Base-by-base conservation (phyloP, 2,113 vertebrate genomes). In the Rhinolophus ferrumequinum region DNA sequence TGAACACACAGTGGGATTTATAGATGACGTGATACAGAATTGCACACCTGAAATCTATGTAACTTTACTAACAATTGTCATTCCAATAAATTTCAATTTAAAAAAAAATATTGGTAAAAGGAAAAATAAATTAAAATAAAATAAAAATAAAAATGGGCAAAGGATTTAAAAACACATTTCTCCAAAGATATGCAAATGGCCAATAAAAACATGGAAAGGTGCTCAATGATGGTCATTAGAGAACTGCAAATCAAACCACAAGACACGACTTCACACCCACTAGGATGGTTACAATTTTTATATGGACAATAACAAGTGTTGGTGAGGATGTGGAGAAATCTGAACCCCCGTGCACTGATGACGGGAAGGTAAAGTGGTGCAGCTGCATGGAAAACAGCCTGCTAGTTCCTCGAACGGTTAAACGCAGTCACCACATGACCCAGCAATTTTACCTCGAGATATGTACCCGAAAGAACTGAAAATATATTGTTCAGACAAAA, bases 301-400 rank as follows among this genome's bases (percentile, higher is more conserved):
- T 13, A 35, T 33, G 69, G 41, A 26, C 21, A 19, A 15, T 60
- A 38, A 77, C 24, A 4, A 35, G 24, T 5, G 30, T 0, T 60
- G 50, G 8, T 26, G 12, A 70, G 41, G 30, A 13, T 18, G n/a
- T 1, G 30, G 47, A 41, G 26, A 50, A 38, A 64, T 6, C 5
- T 13, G 54, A 47, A 16, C 44, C 60, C 24, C 58, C 2, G 4
- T 2, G 19, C 24, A 0, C 0, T n/a, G 44, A 41, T 35, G 56
- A 11, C 8, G 47, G 52, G 15, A 38, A 54, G 0, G 1, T 16
- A 64, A 18, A 2, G 3, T 14, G 22, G 38, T 4, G 3, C 4
- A 41, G 38, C 47, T 6, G 0, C 30, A 2, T 0, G 18, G 30
- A 15, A 77, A 76, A 60, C 8, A 67, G 24, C 1, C 0, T 10